A percentile compares a stretch with the other conserved stretches of the same genome.
phyloP scores from a whole-genome alignment of 1,140 invertebrate species.

The Drosophila arawakana region DNA sequence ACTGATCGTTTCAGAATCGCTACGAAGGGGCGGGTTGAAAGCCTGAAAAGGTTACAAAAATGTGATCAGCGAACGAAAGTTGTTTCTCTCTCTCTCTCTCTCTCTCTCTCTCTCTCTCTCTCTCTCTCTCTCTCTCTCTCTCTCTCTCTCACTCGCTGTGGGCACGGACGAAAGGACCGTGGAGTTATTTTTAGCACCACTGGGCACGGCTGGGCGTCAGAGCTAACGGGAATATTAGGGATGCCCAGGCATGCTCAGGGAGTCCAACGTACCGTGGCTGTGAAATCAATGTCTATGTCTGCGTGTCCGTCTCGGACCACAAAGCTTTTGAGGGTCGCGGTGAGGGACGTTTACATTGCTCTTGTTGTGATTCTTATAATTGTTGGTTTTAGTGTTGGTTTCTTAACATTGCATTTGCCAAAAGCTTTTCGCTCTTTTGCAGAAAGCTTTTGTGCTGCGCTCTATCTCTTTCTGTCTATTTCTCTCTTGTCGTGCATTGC shows the following conservation, averaged over 20 bases:
- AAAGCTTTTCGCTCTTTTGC: slow-evolving; percentile 33
- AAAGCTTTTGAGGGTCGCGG: slow-evolving; percentile 77
- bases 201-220: neutral
- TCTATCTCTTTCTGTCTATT: slow-evolving; percentile 13
- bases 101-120: too few species aligned
- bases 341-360: slow-evolving; percentile 58
- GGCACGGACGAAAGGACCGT: slow-evolving; percentile 29
- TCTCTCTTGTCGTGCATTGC: slow-evolving; percentile 42
- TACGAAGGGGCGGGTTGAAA: too few species aligned
- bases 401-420: slow-evolving; percentile 45
- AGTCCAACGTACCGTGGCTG: slow-evolving; percentile 2
- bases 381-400: slow-evolving; percentile 13
- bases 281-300: slow-evolving; percentile 73
- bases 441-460: slow-evolving; percentile 35
- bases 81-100: too few species aligned
- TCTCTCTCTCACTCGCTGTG: too few species aligned
- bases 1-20: too few species aligned
- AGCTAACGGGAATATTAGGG: neutral
- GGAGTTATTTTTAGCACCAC: slow-evolving; percentile 17
- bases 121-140: too few species aligned
- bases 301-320: slow-evolving; percentile 29
- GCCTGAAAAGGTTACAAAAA: too few species aligned
- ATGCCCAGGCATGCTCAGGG: slow-evolving; percentile 1
- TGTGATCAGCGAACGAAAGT: too few species aligned
- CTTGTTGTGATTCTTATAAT: neutral